Evolutionary conservation across 2,888 invertebrate species (phyloP).

Genomic region (Anodontia alba): DNA sequence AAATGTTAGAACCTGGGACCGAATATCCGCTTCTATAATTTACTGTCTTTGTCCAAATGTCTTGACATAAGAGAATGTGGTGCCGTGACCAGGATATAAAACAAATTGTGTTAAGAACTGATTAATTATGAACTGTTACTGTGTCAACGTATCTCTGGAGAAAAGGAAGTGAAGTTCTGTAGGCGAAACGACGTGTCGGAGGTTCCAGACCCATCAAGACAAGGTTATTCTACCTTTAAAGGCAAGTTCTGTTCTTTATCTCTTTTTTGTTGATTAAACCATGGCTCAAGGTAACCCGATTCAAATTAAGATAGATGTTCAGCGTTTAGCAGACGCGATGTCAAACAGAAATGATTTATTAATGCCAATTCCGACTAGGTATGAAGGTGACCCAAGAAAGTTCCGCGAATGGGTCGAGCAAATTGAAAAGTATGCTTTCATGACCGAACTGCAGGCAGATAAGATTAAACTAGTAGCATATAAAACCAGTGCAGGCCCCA

Average conservation of each 20-base stretch:
- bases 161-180: no score
- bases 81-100: no score
- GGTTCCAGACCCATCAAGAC: no score
- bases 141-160: no score
- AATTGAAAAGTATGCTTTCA: not conserved
- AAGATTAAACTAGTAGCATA: not conserved
- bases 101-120: no score
- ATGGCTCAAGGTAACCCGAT: not conserved
- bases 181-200: no score
- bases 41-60: no score
- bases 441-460: not conserved
- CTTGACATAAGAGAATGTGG: no score
- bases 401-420: not conserved
- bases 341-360: constrained; percentile 6
- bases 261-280: constrained; percentile 1
- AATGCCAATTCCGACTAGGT: not conserved
- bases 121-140: no score
- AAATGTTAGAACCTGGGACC: no score
- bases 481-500: not conserved
- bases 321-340: not conserved
- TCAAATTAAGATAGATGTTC: not conserved
- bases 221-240: not conserved
- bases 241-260: not conserved
- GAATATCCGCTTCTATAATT: no score
- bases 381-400: not conserved